A percentile compares a stretch with the other conserved stretches of the same genome.
These are phyloP conservation scores for Shargacucullia verbasci DNA, from an alignment of 2,888 invertebrate species.

Conservation along the genomic window DNA sequence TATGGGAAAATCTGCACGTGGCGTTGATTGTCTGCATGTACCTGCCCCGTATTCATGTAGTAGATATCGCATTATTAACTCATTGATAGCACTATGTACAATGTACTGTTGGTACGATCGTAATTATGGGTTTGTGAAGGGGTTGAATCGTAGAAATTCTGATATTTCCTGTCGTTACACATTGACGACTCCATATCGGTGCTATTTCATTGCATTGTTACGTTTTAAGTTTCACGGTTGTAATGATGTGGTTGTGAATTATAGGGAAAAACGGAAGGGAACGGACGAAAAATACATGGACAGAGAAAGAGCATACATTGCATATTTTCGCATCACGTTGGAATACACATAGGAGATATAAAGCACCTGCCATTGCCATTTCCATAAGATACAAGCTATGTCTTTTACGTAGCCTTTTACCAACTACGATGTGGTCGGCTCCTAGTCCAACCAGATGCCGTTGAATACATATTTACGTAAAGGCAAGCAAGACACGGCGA, in stretches of 20 bases:
- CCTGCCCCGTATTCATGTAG: conserved; percentile 62
- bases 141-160: conserved; percentile 18
- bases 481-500: too few relatives aligned
- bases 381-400: too few relatives aligned
- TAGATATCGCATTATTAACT: conserved; percentile 67
- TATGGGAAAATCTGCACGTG: conserved; percentile 83
- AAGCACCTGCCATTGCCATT: too few relatives aligned
- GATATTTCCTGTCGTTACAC: conserved; percentile 8
- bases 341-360: too few relatives aligned
- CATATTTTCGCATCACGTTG: too few relatives aligned
- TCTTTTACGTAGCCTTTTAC: too few relatives aligned
- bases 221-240: background rate
- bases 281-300: too few relatives aligned
- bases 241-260: background rate
- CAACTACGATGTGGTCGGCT: too few relatives aligned
- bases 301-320: too few relatives aligned
- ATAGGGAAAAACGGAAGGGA: too few relatives aligned
- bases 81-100: conserved; percentile 62
- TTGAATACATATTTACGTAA: too few relatives aligned
- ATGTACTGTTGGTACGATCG: conserved; percentile 5
- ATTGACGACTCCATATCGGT: conserved; percentile 3
- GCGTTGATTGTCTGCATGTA: conserved; percentile 78
- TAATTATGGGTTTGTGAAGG: conserved; percentile 7
- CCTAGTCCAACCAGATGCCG: too few relatives aligned
- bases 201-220: background rate